Evolutionary conservation across 2,113 vertebrate species (phyloP), one percentile per base, ranked within the genome.

Genomic region (Gambusia affinis): DNA sequence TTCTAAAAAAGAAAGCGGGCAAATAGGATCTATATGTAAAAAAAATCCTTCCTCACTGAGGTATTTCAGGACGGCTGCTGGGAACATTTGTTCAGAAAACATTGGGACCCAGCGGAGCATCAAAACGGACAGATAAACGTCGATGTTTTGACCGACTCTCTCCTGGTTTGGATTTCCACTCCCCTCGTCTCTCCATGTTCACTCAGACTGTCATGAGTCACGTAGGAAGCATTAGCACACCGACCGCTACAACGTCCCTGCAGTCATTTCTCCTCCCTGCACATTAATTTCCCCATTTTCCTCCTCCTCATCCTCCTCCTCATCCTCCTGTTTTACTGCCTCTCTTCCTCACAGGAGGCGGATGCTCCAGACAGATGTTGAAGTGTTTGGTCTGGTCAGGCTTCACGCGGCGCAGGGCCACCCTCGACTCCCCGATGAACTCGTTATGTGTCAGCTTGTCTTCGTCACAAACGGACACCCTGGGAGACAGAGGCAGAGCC

Each of bases 381-480:
- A 96, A 97, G 86, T 96, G 96, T 88, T 96, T 96, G 88, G 94
- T 95, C 92, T 96, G 95, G 83, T 95, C 94, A n/a, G 95, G 95
- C 89, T 95, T 96, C 85, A 97, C 93, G 33, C 96, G 94, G 37
- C 96, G 95, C 54, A 97, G 94, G 27, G 96, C 95, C 66, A 97
- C 94, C 3, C 96, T 92, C 7, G 94, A 96, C 93, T 97, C 96
- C 60, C 96, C 96, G 1, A 97, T 97, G 93, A 97, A 97, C 90
- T 97, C 96, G 12, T 97, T 97, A 93, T 97, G 96, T 65, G 95
- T 97, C 91, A 97, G 92, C 90, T 96, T 96, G 94, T 97, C 96
- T 89, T 97, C 96, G 4, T 97, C 96, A 47, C 96, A 97, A 76
- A 97, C 96, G 0, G 96, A 95, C 86, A 97, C 95, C 93, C 96